Conservation (phyloP, 2,888 invertebrate genomes). For the Clitarchus hookeri region DNA sequence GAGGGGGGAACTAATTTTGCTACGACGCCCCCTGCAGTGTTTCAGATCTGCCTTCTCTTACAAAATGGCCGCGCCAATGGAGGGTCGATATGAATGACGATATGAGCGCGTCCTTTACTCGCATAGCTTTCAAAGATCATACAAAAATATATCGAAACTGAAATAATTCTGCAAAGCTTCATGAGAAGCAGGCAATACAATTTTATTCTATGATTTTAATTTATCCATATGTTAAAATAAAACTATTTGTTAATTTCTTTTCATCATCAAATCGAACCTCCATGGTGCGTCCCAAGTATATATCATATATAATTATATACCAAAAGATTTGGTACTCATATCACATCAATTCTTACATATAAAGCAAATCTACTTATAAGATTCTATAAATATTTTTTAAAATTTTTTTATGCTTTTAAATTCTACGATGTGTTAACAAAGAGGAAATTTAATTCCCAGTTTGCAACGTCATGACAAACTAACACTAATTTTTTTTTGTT, state of each 20-base stretch:
- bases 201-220: not conserved
- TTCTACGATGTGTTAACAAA: conserved; percentile 37
- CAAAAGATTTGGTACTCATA: conserved; percentile 49
- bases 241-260: not conserved
- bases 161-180: not conserved
- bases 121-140: not conserved
- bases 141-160: not conserved
- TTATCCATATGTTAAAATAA: not conserved
- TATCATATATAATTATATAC: conserved; percentile 21
- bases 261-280: conserved; percentile 20
- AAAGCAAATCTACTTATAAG: conserved; percentile 52
- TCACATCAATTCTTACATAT: conserved; percentile 59
- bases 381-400: conserved; percentile 45
- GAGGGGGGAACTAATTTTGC: too few relatives aligned
- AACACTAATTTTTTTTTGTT: not conserved
- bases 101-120: not conserved
- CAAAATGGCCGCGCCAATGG: not conserved
- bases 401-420: conserved; percentile 34
- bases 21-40: not conserved
- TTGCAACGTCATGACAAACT: conserved; percentile 24
- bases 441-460: conserved; percentile 35
- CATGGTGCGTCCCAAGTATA: not conserved
- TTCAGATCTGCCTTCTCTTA: not conserved
- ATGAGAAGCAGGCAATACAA: not conserved
- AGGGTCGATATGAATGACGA: not conserved